Base-by-base conservation (phyloP, 2,888 invertebrate genomes). In the Xylophagus ater region DNA sequence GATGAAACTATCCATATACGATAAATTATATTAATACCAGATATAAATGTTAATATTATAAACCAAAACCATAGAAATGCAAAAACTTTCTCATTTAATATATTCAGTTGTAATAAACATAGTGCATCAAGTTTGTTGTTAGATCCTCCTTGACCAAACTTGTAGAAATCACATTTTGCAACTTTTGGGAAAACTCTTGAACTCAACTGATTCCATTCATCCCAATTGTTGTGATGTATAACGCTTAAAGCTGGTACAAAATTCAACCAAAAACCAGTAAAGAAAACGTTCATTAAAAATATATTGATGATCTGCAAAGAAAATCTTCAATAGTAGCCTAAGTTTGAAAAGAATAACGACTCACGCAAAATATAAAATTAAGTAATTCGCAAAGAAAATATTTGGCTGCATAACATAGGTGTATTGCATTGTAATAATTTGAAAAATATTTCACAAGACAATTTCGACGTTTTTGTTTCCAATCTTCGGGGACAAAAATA, bases 81-180 rank as follows among this genome's bases (percentile, higher is more conserved):
- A 52, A 81, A 83, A 47, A 85, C 73, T 57, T 85, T 86, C 54
- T 85, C 84, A 54, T 86, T 84, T 29, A 86, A 72, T 47, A 82
- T 76, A 53, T 86, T 86, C 7, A 85, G 53, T 0, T 85, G 79
- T 10, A 86, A 63, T n/a, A 85, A 69, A 50, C 86, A 86, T 0
- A 85, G 66, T 19, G 49, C 84, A 56, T 90, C 89, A 61, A 81
- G 78, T 45, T 74, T 74, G 62, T 84, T 82, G 32, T 83, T 76
- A 2, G 80, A 72, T 1, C 89, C 90, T 4, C 86, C 80, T 2
- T 81, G 74, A 64, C 90, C 90, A 62, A 78, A 89, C 58, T 84
- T 84, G 64, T 81, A 76, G 67, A 90, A 87, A 36, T 78, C 76
- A 59, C 90, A 90, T 63, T 89, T 90, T n/a, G 89, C 87, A 36